Base-by-base conservation (phyloP, 2,888 invertebrate genomes). In the Calliopum simillimum region DNA sequence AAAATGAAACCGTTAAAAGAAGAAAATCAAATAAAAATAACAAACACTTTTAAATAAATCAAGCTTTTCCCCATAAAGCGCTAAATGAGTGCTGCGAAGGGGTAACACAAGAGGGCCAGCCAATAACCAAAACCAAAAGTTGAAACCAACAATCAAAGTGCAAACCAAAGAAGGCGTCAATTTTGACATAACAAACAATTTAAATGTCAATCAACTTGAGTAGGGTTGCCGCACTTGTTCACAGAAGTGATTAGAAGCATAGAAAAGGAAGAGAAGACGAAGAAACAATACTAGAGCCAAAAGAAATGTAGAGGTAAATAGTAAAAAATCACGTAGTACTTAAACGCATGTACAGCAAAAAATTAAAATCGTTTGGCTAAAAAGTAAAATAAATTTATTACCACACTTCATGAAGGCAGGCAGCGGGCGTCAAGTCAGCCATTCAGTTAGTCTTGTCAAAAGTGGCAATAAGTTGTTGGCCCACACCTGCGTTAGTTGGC, bases 161-260 rank as follows among this genome's bases (percentile, higher is more conserved):
- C 33, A 33, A 33, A 33, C 33, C 33, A 33, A 19, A 53, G 49
- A 19, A 53, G 64, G 56, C 56, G 46, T 55, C 66, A 56, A n/a
- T 44, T 66, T 56, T 70, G 65, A 76, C 71, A 73, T 73, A 68
- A 70, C 70, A 74, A 73, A 71, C 74, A 71, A 74, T 75, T 75
- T 71, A 74, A 73, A 73, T 76, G 74, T 73, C 76, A 76, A 72
- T 76, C 75, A 76, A 75, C 74, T 63, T 71, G 63, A 68, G 44
- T 21, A 21, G 21, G 41, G 23, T 41, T 21, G 51, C 33, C 51
- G 41, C 41, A 53, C 13, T 41, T 41, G 33, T 13, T 12, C 43
- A 13, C 13, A 41, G 55, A 33, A 33, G 33, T 8, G 33, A 62
- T 53, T 53, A 55, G 44, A 55, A 56, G 47, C 46, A 56, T 23